A percentile compares a stretch with the other conserved stretches of the same genome.
Conservation (phyloP, 2,888 invertebrate species). For the Cryptus viduatorius region DNA sequence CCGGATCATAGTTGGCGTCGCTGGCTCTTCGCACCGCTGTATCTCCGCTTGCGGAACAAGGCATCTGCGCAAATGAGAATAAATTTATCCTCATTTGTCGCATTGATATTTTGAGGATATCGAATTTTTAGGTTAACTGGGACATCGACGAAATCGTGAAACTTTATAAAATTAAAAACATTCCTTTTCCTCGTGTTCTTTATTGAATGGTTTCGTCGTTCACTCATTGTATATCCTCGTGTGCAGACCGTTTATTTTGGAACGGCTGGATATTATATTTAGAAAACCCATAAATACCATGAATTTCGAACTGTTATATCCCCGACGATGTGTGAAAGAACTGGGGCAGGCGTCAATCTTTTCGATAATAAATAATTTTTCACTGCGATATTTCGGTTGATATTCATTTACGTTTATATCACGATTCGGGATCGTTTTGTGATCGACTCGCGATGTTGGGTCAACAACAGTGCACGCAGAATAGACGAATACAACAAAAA, state of each 20-base stretch:
- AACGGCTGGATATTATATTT: slow-evolving; percentile 11
- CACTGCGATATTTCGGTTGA: background rate
- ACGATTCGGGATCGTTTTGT: background rate
- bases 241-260: background rate
- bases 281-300: slow-evolving; percentile 44
- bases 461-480: background rate
- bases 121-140: no score
- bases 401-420: background rate
- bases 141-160: no score
- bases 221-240: no score
- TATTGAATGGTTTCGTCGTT: no score
- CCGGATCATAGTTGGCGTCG: slow-evolving; percentile 91
- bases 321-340: background rate
- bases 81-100: background rate
- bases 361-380: background rate
- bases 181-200: no score
- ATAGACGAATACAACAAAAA: background rate
- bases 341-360: background rate
- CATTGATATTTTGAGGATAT: no score
- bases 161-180: no score
- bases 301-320: background rate
- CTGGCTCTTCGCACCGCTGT: slow-evolving; percentile 84
- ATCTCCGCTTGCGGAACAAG: slow-evolving; percentile 75
- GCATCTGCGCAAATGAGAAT: slow-evolving; percentile 62
- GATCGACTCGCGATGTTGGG: background rate